phyloP scores from a whole-genome alignment of 2,113 vertebrate species.

The Passer domesticus region DNA sequence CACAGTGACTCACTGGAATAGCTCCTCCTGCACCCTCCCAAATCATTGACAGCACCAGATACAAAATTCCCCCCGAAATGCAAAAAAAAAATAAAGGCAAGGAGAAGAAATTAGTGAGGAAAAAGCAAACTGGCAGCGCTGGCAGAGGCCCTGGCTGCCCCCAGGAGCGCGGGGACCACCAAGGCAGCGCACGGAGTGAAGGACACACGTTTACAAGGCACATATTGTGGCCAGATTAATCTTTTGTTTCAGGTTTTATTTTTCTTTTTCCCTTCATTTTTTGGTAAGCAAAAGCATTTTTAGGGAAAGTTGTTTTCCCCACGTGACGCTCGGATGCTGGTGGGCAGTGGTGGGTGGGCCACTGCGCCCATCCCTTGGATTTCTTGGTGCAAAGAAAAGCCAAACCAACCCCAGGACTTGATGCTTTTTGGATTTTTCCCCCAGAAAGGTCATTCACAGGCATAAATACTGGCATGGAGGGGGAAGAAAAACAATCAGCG shows the following conservation, averaged over 20 bases:
- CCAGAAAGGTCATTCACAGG: background rate
- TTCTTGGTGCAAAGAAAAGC: background rate
- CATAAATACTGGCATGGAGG: background rate
- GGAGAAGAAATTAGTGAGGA: background rate
- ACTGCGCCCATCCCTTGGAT: background rate
- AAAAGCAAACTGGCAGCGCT: background rate
- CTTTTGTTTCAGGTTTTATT: background rate
- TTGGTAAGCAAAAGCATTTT: slow-evolving; percentile 37
- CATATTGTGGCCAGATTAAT: slow-evolving; percentile 62
- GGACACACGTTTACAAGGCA: slow-evolving; percentile 74
- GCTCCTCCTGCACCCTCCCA: background rate
- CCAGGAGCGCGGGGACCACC: background rate
- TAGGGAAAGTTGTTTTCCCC: slow-evolving; percentile 35
- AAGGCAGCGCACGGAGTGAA: background rate
- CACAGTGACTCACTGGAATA: slow-evolving; percentile 93
- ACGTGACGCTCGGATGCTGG: background rate
- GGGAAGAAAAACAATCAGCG: background rate
- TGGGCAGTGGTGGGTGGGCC: background rate
- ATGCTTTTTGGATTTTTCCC: background rate
- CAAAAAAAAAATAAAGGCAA: background rate
- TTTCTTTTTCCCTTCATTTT: background rate
- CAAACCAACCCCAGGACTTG: background rate
- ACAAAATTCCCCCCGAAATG: background rate
- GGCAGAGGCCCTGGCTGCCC: background rate
- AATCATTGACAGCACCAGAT: background rate